Percentiles rank a stretch among this genome's conserved stretches.
Conservation (phyloP, 2,113 vertebrate genomes). For the Nothocercus nigrocapillus region DNA sequence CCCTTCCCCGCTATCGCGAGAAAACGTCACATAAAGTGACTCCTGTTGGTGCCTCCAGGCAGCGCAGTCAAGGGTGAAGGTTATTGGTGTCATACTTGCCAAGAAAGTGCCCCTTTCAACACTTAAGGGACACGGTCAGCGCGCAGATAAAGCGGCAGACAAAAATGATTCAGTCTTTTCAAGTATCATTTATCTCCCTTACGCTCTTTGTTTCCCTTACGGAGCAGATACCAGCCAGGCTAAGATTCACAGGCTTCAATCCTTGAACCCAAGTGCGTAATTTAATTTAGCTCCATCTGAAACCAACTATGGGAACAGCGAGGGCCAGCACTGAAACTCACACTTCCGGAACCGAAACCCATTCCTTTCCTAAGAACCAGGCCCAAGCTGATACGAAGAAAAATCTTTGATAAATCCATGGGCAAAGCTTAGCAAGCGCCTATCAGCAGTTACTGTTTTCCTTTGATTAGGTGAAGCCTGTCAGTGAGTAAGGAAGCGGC, state of each 20-base stretch:
- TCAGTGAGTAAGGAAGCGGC: not conserved
- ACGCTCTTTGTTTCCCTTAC: conserved; percentile 30
- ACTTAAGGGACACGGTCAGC: conserved; percentile 61
- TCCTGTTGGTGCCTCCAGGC: not conserved
- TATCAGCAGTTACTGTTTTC: fast-evolving
- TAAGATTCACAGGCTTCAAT: conserved; percentile 31
- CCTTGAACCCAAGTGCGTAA: conserved; percentile 13
- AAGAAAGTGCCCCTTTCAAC: conserved; percentile 77
- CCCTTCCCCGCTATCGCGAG: conserved; percentile 2
- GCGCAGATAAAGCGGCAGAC: conserved; percentile 63
- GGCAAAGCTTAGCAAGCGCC: not conserved
- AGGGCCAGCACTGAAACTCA: not conserved
- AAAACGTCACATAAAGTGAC: conserved; percentile 30
- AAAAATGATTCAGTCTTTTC: conserved; percentile 48
- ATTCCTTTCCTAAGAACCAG: not conserved
- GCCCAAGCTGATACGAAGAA: not conserved
- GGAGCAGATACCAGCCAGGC: conserved; percentile 48
- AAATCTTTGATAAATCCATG: not conserved
- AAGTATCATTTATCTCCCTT: conserved; percentile 73
- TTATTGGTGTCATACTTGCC: conserved; percentile 62
- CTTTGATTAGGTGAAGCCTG: not conserved
- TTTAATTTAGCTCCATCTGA: conserved; percentile 43
- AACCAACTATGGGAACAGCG: not conserved
- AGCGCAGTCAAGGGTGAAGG: conserved; percentile 77
- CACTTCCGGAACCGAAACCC: not conserved